These are phyloP conservation scores for Eumacrocentrus americanus DNA, from an alignment of 2,888 invertebrate species.

Conservation along the genomic window DNA sequence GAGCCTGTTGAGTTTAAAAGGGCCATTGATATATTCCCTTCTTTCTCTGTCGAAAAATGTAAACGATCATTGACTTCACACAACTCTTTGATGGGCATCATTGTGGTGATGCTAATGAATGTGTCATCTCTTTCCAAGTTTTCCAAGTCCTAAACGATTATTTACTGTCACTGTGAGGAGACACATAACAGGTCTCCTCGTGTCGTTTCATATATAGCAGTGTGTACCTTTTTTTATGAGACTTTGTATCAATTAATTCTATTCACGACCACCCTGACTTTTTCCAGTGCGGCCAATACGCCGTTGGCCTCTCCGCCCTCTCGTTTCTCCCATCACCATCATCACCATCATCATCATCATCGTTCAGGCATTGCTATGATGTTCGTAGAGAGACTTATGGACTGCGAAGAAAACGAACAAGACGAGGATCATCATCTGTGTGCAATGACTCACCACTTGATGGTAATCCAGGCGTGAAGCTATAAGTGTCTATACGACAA, in stretches of 20 bases:
- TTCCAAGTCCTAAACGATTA: not conserved
- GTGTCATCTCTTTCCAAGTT: not conserved
- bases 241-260: slow-evolving; percentile 27
- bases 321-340: slow-evolving; percentile 1
- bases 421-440: slow-evolving; percentile 2
- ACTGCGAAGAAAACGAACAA: not conserved
- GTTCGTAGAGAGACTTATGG: not conserved
- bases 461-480: slow-evolving; percentile 37
- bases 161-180: slow-evolving; percentile 5
- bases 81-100: not conserved
- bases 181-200: not conserved
- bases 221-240: too few species aligned
- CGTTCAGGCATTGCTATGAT: too few species aligned
- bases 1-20: not conserved
- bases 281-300: not conserved
- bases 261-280: slow-evolving; percentile 26
- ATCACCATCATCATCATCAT: too few species aligned
- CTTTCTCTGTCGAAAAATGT: not conserved
- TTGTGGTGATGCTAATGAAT: slow-evolving; percentile 10
- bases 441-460: slow-evolving; percentile 38
- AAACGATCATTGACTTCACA: not conserved
- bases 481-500: slow-evolving; percentile 24
- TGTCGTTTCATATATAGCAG: too few species aligned
- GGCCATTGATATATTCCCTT: too few species aligned
- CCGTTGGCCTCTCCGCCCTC: not conserved